A percentile compares a stretch with the other conserved stretches of the same genome.
Evolutionary conservation across 37 sponge, comb jelly and placozoan genomes (phyloP).

Genomic region (Chondrilla cf. caribensis): DNA sequence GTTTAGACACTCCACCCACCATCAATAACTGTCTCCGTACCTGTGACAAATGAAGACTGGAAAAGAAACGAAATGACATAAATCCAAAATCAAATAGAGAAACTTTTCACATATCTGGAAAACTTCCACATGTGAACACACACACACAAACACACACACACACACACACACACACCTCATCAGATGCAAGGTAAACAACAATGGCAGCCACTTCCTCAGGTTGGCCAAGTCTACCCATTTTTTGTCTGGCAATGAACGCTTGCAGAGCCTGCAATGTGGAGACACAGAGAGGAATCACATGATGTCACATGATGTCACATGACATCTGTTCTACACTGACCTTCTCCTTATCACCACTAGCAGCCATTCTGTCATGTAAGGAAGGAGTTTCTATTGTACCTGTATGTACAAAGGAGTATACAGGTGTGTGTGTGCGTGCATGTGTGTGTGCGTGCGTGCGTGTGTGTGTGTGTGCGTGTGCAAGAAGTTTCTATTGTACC

Average conservation of each 20-base stretch:
- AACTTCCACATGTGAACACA: too few relatives aligned
- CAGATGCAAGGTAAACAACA: constrained; percentile 74
- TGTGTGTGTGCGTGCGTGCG: neutral
- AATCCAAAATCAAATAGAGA: neutral
- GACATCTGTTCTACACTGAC: constrained; percentile 12
- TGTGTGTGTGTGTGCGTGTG: too few relatives aligned
- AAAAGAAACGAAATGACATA: neutral
- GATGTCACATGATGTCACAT: neutral
- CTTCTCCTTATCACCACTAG: constrained; percentile 60
- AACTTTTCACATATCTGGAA: neutral
- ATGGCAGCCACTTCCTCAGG: constrained; percentile 74
- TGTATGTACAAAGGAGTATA: neutral
- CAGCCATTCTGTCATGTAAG: constrained; percentile 45
- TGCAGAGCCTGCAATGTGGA: constrained; percentile 29
- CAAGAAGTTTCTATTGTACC: constrained; percentile 7
- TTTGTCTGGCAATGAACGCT: constrained; percentile 62
- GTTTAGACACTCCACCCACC: constrained; percentile 84
- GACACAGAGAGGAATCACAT: neutral
- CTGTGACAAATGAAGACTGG: constrained; percentile 80
- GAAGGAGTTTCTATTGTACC: constrained; percentile 13
- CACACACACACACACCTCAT: constrained; percentile 51
- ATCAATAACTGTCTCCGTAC: constrained; percentile 61
- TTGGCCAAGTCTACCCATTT: constrained; percentile 78
- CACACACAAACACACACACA: constrained; percentile 1
- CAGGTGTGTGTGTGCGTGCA: neutral